Evolutionary conservation across 2,113 vertebrate species (phyloP).

Genomic region (Girardinichthys multiradiatus): DNA sequence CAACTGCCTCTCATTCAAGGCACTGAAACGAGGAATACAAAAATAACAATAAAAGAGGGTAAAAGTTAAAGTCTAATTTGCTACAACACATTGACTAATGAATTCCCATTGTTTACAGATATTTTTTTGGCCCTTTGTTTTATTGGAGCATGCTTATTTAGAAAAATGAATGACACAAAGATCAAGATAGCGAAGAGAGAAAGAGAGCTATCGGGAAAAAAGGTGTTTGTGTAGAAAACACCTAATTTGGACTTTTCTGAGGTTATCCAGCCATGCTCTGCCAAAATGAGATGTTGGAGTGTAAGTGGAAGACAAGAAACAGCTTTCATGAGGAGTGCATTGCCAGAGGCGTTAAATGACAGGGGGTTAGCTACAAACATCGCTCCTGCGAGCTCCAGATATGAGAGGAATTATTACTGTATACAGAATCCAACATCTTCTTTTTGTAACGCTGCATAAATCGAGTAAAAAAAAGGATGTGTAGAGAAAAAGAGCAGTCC

Average conservation of each 20-base stretch:
- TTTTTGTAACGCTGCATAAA: conserved; percentile 29
- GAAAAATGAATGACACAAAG: conserved; percentile 36
- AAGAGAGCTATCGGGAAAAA: background rate
- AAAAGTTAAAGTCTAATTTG: conserved; percentile 68
- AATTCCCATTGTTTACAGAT: conserved; percentile 50
- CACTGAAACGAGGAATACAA: conserved; percentile 15
- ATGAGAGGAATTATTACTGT: conserved; percentile 59
- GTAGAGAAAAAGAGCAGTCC: conserved; percentile 10
- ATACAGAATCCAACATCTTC: conserved; percentile 45
- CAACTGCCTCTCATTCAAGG: conserved; percentile 46
- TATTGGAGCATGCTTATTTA: conserved; percentile 48
- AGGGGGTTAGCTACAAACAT: conserved; percentile 35
- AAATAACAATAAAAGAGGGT: conserved; percentile 5
- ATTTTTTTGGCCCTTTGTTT: conserved; percentile 64
- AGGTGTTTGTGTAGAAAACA: conserved; percentile 60
- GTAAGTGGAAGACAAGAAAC: conserved; percentile 66
- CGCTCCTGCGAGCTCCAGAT: conserved; percentile 50
- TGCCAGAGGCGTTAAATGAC: conserved; percentile 72
- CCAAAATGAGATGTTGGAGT: conserved; percentile 63
- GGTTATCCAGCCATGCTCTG: conserved; percentile 50
- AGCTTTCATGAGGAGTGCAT: conserved; percentile 51
- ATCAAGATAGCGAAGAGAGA: background rate
- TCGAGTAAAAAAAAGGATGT: background rate
- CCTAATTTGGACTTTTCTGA: conserved; percentile 73
- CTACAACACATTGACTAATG: conserved; percentile 59